phyloP scores from a whole-genome alignment of 2,888 invertebrate genomes.

The Fragum sueziense region DNA sequence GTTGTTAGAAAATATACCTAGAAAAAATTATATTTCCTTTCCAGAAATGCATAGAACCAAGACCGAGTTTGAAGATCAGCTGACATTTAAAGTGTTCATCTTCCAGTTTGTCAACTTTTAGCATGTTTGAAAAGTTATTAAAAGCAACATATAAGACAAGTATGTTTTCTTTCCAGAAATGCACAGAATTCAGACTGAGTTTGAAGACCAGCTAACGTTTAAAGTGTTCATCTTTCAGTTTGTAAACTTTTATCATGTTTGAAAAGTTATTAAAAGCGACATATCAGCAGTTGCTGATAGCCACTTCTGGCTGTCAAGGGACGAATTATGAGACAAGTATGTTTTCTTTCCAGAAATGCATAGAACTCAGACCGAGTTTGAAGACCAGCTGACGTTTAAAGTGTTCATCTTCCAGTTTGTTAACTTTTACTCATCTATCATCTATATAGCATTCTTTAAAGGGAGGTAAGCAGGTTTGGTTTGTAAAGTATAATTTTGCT shows the following conservation, averaged over 20 bases:
- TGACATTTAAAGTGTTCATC: conserved; percentile 82
- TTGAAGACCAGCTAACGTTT: conserved; percentile 82
- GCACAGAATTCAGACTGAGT: conserved; percentile 82
- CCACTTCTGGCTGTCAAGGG: too few relatives aligned
- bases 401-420: conserved; percentile 83
- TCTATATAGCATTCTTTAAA: conserved; percentile 83
- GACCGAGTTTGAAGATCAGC: conserved; percentile 82
- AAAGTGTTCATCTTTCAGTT: conserved; percentile 83
- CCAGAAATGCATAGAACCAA: conserved; percentile 83
- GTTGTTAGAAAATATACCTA: too few relatives aligned
- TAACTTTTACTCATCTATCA: conserved; percentile 83
- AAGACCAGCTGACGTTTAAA: conserved; percentile 82
- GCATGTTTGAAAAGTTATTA: too few relatives aligned
- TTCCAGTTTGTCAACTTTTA: conserved; percentile 83
- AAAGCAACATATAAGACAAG: too few relatives aligned
- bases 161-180: conserved; percentile 78
- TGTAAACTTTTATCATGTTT: conserved; percentile 83
- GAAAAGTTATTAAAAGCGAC: too few relatives aligned
- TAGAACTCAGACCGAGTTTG: conserved; percentile 82
- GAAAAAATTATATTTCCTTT: too few relatives aligned
- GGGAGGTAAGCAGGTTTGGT: conserved; percentile 78
- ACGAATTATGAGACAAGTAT: too few relatives aligned
- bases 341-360: conserved; percentile 81
- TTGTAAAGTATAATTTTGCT: background rate
- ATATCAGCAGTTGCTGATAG: too few relatives aligned